These are phyloP conservation scores for Lanistes nyassanus DNA, from an alignment of 1,140 invertebrate genomes.

Conservation along the genomic window DNA sequence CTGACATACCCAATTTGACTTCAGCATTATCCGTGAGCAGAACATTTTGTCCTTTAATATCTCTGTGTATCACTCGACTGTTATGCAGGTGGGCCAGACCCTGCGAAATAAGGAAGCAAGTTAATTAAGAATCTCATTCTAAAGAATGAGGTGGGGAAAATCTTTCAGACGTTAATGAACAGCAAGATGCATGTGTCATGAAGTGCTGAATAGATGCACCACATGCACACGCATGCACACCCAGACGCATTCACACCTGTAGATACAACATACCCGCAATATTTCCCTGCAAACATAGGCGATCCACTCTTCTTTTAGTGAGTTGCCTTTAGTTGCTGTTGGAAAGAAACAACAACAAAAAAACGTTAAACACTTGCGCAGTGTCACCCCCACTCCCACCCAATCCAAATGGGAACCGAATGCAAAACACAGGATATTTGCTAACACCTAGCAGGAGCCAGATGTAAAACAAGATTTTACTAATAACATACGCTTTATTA, in stretches of 20 bases:
- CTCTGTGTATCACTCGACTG: conserved; percentile 99
- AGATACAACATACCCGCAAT: conserved; percentile 42
- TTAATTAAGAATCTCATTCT: too few species aligned
- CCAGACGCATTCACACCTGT: neutral
- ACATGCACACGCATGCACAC: neutral
- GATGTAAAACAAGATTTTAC: neutral
- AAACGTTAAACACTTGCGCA: neutral
- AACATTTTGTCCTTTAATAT: conserved; percentile 99
- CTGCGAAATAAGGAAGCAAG: conserved; percentile 64
- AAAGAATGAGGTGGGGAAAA: too few species aligned
- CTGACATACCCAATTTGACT: conserved; percentile 91
- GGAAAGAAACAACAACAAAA: conserved; percentile 36
- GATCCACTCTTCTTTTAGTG: conserved; percentile 99
- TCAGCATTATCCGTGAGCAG: conserved; percentile 99
- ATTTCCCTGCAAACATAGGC: conserved; percentile 96
- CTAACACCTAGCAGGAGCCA: neutral
- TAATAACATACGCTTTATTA: too few species aligned
- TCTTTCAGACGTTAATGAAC: neutral
- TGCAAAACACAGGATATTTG: neutral
- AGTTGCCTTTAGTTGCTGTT: conserved; percentile 91
- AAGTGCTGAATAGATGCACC: too few species aligned
- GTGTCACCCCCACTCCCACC: conserved; percentile 7
- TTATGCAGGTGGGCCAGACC: conserved; percentile 97
- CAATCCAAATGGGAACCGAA: conserved; percentile 11
- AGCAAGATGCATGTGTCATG: too few species aligned